phyloP scores from a whole-genome alignment of 2,888 invertebrate species.

The Alviniconcha strummeri region DNA sequence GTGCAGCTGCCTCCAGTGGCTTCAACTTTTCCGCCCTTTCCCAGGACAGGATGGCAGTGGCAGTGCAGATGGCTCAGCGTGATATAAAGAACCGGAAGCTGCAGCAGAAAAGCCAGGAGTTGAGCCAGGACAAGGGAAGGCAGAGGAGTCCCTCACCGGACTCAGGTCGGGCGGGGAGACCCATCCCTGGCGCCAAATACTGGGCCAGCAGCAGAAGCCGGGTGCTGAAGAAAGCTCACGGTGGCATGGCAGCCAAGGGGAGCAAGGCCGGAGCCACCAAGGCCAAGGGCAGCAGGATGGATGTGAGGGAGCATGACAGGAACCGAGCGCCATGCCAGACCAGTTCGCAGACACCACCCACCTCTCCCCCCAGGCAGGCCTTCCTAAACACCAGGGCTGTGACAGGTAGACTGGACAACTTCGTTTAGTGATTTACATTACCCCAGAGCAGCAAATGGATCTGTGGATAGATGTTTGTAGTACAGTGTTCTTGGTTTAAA shows the following conservation, averaged over 20 bases:
- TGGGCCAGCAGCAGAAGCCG: constrained; percentile 43
- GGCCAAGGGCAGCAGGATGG: constrained; percentile 38
- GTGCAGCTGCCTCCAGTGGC: background rate
- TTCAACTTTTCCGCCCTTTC: constrained; percentile 56
- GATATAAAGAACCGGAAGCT: constrained; percentile 62
- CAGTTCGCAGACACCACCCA: constrained; percentile 50
- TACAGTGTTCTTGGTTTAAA: too few relatives aligned
- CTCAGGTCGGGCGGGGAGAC: constrained; percentile 20
- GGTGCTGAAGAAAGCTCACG: background rate
- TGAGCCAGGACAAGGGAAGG: background rate
- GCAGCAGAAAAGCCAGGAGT: constrained; percentile 31
- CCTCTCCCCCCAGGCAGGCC: constrained; percentile 31
- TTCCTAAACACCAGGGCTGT: constrained; percentile 23
- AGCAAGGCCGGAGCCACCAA: background rate
- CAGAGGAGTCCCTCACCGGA: constrained; percentile 12
- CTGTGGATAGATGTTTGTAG: too few relatives aligned
- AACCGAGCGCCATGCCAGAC: constrained; percentile 46
- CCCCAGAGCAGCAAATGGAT: too few relatives aligned
- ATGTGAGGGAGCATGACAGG: constrained; percentile 54
- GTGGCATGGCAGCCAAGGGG: background rate
- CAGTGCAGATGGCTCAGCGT: constrained; percentile 63
- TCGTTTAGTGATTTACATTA: too few relatives aligned
- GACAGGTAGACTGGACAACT: background rate
- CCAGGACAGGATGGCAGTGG: constrained; percentile 61
- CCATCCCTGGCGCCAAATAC: constrained; percentile 44